Percentiles rank a stretch among this genome's conserved stretches.
Evolutionary conservation across 2,113 vertebrate genomes (phyloP).

Genomic region (Meleagris gallopavo): DNA sequence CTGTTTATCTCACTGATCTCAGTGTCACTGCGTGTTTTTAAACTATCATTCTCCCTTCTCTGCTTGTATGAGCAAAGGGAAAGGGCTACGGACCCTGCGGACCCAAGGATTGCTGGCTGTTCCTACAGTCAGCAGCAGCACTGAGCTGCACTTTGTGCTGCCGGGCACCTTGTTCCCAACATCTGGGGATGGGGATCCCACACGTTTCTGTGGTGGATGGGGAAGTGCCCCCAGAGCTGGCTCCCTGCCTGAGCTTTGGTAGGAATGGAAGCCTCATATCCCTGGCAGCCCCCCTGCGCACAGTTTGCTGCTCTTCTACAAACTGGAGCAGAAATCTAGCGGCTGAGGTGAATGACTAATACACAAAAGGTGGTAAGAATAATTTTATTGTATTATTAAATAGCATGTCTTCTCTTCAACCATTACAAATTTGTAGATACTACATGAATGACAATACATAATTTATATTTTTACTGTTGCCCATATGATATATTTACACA

Average conservation of each 20-base stretch:
- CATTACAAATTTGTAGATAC: conserved; percentile 86
- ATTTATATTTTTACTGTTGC: conserved; percentile 78
- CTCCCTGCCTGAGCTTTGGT: background rate
- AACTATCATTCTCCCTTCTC: background rate
- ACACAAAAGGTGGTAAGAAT: conserved; percentile 83
- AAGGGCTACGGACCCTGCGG: background rate
- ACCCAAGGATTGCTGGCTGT: background rate
- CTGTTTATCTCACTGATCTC: background rate
- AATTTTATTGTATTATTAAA: conserved; percentile 95
- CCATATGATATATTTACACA: conserved; percentile 85
- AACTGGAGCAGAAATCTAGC: background rate
- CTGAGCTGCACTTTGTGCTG: background rate
- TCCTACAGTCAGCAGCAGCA: background rate
- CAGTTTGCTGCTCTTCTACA: background rate
- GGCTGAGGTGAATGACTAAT: conserved; percentile 33
- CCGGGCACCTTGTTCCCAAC: no score
- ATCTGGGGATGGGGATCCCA: background rate
- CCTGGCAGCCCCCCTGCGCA: background rate
- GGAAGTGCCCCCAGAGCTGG: background rate
- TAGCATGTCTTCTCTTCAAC: conserved; percentile 83
- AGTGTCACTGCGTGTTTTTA: no score
- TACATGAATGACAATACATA: conserved; percentile 85
- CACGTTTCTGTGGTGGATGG: background rate
- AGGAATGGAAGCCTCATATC: background rate
- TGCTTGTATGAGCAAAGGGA: background rate